Evolutionary conservation across 2,888 invertebrate species (phyloP).

Genomic region (Cephalotes varians): DNA sequence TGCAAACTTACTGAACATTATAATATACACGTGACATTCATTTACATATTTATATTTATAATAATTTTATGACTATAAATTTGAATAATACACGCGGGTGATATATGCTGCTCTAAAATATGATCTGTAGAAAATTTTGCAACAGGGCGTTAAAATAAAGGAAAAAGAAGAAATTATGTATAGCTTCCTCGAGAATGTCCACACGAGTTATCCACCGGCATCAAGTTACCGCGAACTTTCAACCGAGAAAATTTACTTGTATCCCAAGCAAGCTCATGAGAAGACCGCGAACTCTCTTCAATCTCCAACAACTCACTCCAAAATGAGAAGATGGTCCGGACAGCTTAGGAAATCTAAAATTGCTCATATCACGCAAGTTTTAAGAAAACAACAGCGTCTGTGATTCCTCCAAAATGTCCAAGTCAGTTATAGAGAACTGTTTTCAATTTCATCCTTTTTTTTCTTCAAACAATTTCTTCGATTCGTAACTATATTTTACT

Average conservation of each 20-base stretch:
- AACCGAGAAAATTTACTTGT: slow-evolving; percentile 49
- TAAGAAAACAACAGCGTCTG: slow-evolving; percentile 31
- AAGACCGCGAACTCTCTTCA: slow-evolving; percentile 42
- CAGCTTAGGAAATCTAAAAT: slow-evolving; percentile 31
- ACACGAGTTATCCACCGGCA: slow-evolving; percentile 28
- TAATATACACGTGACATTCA: neutral
- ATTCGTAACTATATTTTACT: neutral
- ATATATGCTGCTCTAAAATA: neutral
- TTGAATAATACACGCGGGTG: too few species aligned
- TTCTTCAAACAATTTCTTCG: neutral
- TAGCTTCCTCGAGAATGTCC: slow-evolving; percentile 36
- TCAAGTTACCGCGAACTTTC: slow-evolving; percentile 46
- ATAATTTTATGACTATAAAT: neutral
- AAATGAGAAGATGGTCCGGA: slow-evolving; percentile 38
- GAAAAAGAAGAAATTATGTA: neutral
- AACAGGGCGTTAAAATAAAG: slow-evolving; percentile 3
- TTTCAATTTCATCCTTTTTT: neutral
- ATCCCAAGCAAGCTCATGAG: slow-evolving; percentile 41
- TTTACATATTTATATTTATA: neutral
- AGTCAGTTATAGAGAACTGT: neutral
- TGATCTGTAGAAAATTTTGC: slow-evolving; percentile 9
- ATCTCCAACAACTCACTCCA: slow-evolving; percentile 43
- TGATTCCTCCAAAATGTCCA: slow-evolving; percentile 6
- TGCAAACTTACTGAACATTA: slow-evolving; percentile 11
- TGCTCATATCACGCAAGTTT: slow-evolving; percentile 34